phyloP scores from a whole-genome alignment of 2,797 vertebrate species.

The Enteromius fasciolatus region DNA sequence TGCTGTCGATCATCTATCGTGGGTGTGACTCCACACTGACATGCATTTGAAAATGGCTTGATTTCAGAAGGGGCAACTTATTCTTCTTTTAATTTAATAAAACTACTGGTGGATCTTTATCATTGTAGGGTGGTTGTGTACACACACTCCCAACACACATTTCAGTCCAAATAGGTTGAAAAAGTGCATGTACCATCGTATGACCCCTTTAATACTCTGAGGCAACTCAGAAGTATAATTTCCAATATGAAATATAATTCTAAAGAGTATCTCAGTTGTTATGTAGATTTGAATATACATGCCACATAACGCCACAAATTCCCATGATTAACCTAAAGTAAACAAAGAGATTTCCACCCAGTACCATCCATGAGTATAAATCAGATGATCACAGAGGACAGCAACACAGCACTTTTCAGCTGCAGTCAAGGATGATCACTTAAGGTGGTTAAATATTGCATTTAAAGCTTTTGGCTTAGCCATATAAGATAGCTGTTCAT shows the following conservation, averaged over 20 bases:
- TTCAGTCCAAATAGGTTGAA: no score
- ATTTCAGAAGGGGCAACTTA: no score
- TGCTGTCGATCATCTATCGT: no score
- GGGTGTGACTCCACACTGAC: no score
- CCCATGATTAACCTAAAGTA: background rate
- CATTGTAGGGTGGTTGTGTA: no score
- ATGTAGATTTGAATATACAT: background rate
- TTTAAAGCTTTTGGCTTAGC: background rate
- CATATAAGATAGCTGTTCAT: background rate
- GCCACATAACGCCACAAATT: background rate
- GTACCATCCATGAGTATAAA: background rate
- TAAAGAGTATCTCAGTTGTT: background rate
- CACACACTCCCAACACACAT: no score
- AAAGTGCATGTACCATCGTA: no score
- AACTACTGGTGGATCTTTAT: no score
- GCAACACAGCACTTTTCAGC: background rate
- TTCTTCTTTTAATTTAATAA: no score
- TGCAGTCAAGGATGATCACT: background rate
- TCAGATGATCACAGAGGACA: background rate
- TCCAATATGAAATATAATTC: background rate
- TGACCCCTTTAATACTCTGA: no score
- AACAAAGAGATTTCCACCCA: no score
- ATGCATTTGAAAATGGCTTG: no score
- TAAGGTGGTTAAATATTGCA: background rate
- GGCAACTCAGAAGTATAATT: background rate